phyloP scores from a whole-genome alignment of 1,140 invertebrate species.

The Drosophila baimaii region DNA sequence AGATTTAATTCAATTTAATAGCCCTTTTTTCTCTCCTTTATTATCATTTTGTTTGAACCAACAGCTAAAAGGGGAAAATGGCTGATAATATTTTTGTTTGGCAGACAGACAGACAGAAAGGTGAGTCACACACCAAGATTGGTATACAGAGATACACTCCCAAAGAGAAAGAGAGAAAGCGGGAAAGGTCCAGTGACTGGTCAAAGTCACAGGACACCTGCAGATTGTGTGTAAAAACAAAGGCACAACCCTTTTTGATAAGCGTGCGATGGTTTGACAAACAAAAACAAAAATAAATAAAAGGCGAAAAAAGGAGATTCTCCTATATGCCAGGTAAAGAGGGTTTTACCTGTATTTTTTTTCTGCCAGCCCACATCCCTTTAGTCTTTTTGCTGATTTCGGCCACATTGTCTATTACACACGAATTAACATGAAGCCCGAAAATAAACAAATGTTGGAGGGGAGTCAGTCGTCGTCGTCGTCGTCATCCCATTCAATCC shows the following conservation, averaged over 20 bases:
- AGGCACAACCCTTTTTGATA: constrained; percentile 65
- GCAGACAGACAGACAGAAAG: constrained; percentile 15
- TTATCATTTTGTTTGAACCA: constrained; percentile 9
- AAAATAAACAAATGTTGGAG: constrained; percentile 54
- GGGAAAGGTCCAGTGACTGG: constrained; percentile 40
- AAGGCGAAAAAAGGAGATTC: neutral
- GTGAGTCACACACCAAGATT: constrained; percentile 15
- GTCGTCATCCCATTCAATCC: constrained; percentile 37
- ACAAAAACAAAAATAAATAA: constrained; percentile 16
- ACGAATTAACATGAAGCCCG: constrained; percentile 69
- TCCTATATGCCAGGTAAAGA: constrained; percentile 12
- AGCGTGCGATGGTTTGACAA: constrained; percentile 48
- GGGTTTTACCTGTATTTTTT: constrained; percentile 16
- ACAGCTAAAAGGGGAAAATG: constrained; percentile 42
- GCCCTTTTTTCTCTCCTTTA: constrained; percentile 15
- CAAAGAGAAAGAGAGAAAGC: neutral
- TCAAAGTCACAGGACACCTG: constrained; percentile 69
- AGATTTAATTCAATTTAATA: constrained; percentile 67
- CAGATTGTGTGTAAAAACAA: constrained; percentile 54
- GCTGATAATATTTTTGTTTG: constrained; percentile 60
- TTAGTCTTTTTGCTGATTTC: constrained; percentile 39
- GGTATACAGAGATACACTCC: constrained; percentile 1
- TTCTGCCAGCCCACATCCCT: constrained; percentile 1
- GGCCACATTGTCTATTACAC: constrained; percentile 76
- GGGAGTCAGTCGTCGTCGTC: neutral